Conservation (phyloP, 2,888 invertebrate genomes). For the Parthenolecanium corni region DNA sequence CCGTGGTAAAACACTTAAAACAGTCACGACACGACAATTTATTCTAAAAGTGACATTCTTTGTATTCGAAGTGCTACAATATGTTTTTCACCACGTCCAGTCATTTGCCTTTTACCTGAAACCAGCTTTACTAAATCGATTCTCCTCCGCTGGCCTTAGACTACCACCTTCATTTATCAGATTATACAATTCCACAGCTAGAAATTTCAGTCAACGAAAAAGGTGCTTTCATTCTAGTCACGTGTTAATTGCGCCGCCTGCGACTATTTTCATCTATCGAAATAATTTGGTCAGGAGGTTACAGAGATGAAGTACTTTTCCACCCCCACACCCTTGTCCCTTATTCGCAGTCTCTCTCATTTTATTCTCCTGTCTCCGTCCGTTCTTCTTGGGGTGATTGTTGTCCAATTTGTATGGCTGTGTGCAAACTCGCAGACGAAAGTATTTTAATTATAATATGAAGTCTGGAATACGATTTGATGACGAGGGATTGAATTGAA, state of each 20-base stretch:
- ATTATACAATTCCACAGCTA: constrained; percentile 6
- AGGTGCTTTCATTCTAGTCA: constrained; percentile 7
- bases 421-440: no score
- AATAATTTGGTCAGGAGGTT: background rate
- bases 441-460: no score
- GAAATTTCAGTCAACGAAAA: background rate
- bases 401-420: no score
- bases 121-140: constrained; percentile 12
- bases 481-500: no score
- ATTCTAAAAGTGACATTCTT: constrained; percentile 18
- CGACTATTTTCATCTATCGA: background rate
- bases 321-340: background rate
- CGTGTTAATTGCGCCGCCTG: constrained; percentile 19
- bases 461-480: no score
- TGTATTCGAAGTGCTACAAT: constrained; percentile 1
- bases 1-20: background rate
- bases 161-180: constrained; percentile 11
- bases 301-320: background rate
- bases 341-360: background rate
- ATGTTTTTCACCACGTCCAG: background rate
- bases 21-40: constrained; percentile 19
- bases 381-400: no score
- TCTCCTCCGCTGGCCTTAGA: background rate
- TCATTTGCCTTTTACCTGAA: background rate
- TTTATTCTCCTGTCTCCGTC: no score